Conservation (phyloP, 2,113 vertebrate genomes). For the Mustelus asterias region DNA sequence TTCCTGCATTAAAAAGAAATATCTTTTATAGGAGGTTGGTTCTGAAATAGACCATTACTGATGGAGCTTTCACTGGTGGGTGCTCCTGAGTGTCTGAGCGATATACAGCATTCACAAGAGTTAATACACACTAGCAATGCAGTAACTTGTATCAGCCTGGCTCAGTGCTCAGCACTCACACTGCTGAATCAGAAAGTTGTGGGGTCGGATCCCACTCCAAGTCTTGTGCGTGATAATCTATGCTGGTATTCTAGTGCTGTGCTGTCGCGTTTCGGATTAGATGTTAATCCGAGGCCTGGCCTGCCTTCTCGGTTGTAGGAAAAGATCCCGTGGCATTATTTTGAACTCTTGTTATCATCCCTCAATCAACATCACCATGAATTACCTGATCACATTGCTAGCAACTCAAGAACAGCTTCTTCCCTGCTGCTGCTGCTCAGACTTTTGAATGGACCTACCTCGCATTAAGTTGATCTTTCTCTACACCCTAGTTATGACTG, state of each 20-base stretch:
- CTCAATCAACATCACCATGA: neutral
- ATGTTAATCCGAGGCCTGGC: neutral
- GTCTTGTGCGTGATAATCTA: neutral
- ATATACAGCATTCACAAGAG: neutral
- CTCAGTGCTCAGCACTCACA: neutral
- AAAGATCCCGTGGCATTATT: neutral
- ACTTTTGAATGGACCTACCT: no score
- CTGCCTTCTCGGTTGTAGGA: neutral
- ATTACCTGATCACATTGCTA: neutral
- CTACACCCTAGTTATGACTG: no score
- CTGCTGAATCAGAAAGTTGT: neutral
- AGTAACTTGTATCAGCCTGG: neutral
- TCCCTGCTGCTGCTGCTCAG: no score
- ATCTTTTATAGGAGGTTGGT: neutral
- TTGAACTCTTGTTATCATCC: neutral
- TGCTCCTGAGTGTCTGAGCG: neutral
- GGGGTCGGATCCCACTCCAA: neutral
- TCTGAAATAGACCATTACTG: neutral
- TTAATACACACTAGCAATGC: neutral
- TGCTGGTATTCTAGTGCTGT: neutral
- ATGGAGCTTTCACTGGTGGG: neutral
- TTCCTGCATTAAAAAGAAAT: constrained; percentile 62
- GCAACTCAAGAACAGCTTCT: no score
- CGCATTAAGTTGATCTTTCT: no score
- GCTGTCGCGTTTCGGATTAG: neutral